Evolutionary conservation across 2,888 invertebrate species (phyloP).

Genomic region (Argyra leucocephala): DNA sequence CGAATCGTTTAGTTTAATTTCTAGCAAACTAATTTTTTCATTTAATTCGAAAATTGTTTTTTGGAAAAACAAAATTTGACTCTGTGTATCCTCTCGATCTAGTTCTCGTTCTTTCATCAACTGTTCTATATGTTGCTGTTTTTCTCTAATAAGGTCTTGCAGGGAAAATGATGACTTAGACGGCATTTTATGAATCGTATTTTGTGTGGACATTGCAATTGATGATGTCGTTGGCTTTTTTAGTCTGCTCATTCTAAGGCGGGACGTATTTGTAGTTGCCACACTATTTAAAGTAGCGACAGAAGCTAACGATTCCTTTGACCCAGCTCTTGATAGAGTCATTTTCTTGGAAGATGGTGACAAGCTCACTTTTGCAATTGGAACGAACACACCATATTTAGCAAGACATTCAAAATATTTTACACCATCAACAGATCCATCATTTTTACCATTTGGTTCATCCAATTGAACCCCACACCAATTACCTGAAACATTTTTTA

Average conservation of each 20-base stretch:
- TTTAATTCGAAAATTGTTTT: constrained; percentile 44
- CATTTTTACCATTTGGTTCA: constrained; percentile 89
- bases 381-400: constrained; percentile 88
- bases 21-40: constrained; percentile 52
- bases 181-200: background rate
- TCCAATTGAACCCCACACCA: constrained; percentile 96
- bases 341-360: constrained; percentile 65
- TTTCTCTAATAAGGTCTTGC: constrained; percentile 84
- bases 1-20: constrained; percentile 57
- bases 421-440: constrained; percentile 85
- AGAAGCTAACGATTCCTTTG: constrained; percentile 73
- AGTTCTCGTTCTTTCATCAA: constrained; percentile 83
- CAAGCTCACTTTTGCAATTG: constrained; percentile 77
- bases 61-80: constrained; percentile 48
- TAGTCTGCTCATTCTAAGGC: constrained; percentile 41
- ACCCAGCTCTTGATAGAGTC: constrained; percentile 62
- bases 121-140: constrained; percentile 87
- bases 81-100: constrained; percentile 79
- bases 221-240: constrained; percentile 25
- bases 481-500: constrained; percentile 52
- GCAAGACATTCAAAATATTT: constrained; percentile 91
- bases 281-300: constrained; percentile 53
- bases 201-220: constrained; percentile 15
- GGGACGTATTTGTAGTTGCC: constrained; percentile 46
- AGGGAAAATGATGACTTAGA: background rate